A percentile compares a stretch with the other conserved stretches of the same genome.
phyloP scores from a whole-genome alignment of 2,888 invertebrate genomes.

The Hyposoter dolosus region DNA sequence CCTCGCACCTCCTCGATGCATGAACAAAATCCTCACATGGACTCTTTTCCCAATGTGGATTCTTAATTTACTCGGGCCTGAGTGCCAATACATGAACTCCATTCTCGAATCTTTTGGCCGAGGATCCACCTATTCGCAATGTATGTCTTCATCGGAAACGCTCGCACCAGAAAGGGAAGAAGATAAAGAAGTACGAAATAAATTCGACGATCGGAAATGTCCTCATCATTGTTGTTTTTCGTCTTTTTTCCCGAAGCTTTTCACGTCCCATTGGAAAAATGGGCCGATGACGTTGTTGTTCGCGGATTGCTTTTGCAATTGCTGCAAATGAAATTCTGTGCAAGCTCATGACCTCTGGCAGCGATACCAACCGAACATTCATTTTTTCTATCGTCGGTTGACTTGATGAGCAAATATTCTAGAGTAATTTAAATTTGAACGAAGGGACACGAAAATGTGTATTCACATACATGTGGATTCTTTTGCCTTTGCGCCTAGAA shows the following conservation, averaged over 20 bases:
- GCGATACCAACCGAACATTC: neutral
- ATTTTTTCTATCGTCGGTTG: neutral
- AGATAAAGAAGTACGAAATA: neutral
- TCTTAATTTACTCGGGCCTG: constrained; percentile 36
- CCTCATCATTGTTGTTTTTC: neutral
- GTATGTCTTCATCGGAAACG: neutral
- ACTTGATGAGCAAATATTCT: neutral
- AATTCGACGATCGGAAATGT: neutral
- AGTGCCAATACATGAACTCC: constrained; percentile 8
- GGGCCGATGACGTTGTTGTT: neutral
- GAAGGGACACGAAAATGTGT: neutral
- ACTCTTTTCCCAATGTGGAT: constrained; percentile 32
- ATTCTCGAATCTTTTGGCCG: neutral
- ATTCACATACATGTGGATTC: no score
- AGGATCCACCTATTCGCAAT: neutral
- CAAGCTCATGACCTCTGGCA: neutral
- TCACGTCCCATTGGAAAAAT: neutral
- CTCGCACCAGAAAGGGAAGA: neutral
- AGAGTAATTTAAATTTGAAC: constrained; percentile 11
- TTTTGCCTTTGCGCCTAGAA: no score
- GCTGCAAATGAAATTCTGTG: neutral
- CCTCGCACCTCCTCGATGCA: neutral
- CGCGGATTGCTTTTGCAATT: neutral
- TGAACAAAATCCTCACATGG: constrained; percentile 8
- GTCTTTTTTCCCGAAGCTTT: neutral